A percentile compares a stretch with the other conserved stretches of the same genome.
Conservation (phyloP, 2,888 invertebrate genomes). For the Spicauda simplicius region DNA sequence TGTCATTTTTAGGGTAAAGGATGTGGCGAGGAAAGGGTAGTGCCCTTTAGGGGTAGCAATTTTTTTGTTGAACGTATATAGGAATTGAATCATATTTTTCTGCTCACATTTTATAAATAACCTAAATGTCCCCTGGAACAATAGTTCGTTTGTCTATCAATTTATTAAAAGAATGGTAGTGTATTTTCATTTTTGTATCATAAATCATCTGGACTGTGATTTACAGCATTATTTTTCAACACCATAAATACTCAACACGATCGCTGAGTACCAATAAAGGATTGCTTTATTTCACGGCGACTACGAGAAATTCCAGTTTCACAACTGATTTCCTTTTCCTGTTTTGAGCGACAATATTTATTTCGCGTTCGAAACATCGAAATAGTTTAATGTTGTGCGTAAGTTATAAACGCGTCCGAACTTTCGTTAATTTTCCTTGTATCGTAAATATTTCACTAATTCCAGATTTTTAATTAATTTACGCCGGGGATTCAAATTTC, state of each 20-base stretch:
- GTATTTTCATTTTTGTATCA: too few species aligned
- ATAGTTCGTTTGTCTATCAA: too few species aligned
- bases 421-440: constrained; percentile 1
- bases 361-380: constrained; percentile 19
- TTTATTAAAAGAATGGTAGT: too few species aligned
- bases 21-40: too few species aligned
- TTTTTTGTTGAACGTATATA: too few species aligned
- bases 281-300: constrained; percentile 18
- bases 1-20: too few species aligned
- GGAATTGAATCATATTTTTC: too few species aligned
- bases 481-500: too few species aligned
- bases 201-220: background rate
- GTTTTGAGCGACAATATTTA: constrained; percentile 19
- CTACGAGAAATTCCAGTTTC: constrained; percentile 14
- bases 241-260: background rate
- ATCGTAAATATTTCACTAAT: background rate
- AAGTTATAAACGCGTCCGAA: background rate
- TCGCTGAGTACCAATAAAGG: constrained; percentile 2
- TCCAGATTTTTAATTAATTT: too few species aligned
- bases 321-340: constrained; percentile 30
- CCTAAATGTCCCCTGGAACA: too few species aligned
- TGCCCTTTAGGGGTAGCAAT: too few species aligned
- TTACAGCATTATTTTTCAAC: background rate
- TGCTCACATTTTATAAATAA: too few species aligned
- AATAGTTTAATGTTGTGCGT: constrained; percentile 19